These are phyloP conservation scores for Sturmia bella DNA, from an alignment of 2,888 invertebrate genomes.

Conservation along the genomic window DNA sequence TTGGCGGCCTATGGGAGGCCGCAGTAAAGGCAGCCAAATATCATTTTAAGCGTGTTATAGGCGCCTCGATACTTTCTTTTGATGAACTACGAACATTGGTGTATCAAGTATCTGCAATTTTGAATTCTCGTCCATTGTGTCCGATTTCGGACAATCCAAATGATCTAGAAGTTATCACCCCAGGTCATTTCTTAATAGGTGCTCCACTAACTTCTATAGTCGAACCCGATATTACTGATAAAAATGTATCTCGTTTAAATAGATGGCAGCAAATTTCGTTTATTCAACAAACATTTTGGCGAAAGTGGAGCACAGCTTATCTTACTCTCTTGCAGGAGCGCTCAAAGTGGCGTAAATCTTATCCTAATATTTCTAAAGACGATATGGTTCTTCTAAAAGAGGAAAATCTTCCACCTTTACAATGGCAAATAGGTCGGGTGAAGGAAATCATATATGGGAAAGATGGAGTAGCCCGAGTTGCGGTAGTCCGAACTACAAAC, in stretches of 20 bases:
- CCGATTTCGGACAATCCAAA: no score
- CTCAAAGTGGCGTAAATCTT: neutral
- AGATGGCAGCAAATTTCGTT: conserved; percentile 61
- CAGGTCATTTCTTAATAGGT: conserved; percentile 45
- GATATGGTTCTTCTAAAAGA: neutral
- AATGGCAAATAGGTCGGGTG: conserved; percentile 11
- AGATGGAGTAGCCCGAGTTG: neutral
- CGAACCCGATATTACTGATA: conserved; percentile 19
- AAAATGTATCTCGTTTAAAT: conserved; percentile 16
- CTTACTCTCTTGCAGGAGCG: conserved; percentile 30
- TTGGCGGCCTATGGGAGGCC: neutral
- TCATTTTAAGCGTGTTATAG: neutral
- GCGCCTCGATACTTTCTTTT: neutral
- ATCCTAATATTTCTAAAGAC: neutral
- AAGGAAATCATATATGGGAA: neutral
- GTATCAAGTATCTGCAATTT: no score
- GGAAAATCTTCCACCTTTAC: neutral
- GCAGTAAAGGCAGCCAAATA: neutral
- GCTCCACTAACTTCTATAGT: conserved; percentile 22
- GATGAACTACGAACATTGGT: neutral
- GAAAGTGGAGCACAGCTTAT: conserved; percentile 34
- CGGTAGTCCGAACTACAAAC: neutral
- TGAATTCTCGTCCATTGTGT: no score
- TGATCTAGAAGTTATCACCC: conserved; percentile 50
- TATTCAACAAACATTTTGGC: conserved; percentile 17